Evolutionary conservation across 1,140 invertebrate genomes (phyloP), one percentile per base, ranked within the genome.

Genomic region (Ptiloglossa arizonensis): DNA sequence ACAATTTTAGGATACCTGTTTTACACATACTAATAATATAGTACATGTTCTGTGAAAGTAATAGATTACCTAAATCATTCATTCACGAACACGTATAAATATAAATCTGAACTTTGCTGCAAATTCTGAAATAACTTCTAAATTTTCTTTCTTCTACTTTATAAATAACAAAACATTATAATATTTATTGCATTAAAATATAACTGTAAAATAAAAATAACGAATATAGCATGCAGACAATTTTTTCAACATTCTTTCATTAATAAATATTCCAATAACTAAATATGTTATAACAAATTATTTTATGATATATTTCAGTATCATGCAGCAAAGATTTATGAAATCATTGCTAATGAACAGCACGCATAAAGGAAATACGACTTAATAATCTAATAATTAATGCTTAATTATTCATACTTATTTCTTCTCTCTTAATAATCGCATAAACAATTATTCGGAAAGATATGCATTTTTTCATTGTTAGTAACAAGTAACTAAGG

Each of bases 391-490:
- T 79, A 68, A 74, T 72, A 56, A 56, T 80, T 87, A 87, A 56
- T 74, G 38, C n/a, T 71, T 84, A 81, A 24, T 50, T 80, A 80
- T 74, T 72, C 52, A 82, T 85, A 86, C 86, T 78, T 79, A 85
- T 83, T 68, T 32, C 32, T 24, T 46, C 71, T 44, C 44, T 66
- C 52, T 75, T 84, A 79, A 81, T 85, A 85, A 80, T 85, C 67
- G 32, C 50, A 68, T 74, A 78, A 83, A 80, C 59, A 78, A 82
- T 83, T 68, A 85, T 71, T 29, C 81, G 29, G 57, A 82, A 87
- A 78, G 86, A 87, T 88, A 88, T 87, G 87, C 86, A 83, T 82
- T 74, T 81, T 76, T 79, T 84, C 32, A 82, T 70, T 75, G 59
- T 78, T 85, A 84, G 46, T 81, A 85, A 83, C 50, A 77, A 69